Evolutionary conservation across 2,888 invertebrate genomes (phyloP).

Genomic region (Sarcophaga rosellei): DNA sequence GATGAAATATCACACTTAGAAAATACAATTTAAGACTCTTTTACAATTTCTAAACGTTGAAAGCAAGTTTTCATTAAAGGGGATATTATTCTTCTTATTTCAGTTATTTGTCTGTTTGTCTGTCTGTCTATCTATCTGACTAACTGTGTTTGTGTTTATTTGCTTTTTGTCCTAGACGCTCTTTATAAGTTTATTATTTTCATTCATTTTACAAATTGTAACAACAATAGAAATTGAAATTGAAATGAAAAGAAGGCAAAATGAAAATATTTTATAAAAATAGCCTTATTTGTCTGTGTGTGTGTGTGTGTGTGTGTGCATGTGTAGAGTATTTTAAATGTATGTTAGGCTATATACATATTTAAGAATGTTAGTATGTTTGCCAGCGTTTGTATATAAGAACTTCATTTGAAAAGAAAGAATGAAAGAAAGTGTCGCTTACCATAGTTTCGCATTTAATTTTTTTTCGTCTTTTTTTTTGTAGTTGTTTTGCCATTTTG

Average conservation of each 20-base stretch:
- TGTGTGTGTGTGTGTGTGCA: background rate
- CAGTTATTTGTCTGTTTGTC: background rate
- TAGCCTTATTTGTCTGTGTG: conserved; percentile 7
- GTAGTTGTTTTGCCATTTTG: background rate
- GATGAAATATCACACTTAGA: conserved; percentile 39
- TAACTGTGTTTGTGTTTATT: background rate
- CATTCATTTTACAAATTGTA: conserved; percentile 26
- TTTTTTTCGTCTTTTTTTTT: background rate
- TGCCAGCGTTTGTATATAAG: conserved; percentile 10
- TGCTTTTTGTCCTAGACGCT: conserved; percentile 17
- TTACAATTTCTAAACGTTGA: conserved; percentile 52
- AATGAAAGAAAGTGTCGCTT: conserved; percentile 54
- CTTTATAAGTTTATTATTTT: conserved; percentile 5
- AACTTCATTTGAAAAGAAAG: conserved; percentile 53
- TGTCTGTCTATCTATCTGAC: background rate
- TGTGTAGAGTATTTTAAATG: conserved; percentile 5
- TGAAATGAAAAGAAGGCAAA: background rate
- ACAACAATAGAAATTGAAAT: background rate
- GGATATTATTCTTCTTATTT: background rate
- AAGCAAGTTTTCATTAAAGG: conserved; percentile 55
- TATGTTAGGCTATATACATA: background rate
- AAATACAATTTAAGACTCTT: conserved; percentile 55
- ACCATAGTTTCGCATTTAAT: conserved; percentile 4
- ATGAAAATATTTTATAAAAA: background rate
- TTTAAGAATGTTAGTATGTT: background rate